Evolutionary conservation across 2,888 invertebrate species (phyloP), one percentile per base, ranked within the genome.

Genomic region (Cybosia mesomella): DNA sequence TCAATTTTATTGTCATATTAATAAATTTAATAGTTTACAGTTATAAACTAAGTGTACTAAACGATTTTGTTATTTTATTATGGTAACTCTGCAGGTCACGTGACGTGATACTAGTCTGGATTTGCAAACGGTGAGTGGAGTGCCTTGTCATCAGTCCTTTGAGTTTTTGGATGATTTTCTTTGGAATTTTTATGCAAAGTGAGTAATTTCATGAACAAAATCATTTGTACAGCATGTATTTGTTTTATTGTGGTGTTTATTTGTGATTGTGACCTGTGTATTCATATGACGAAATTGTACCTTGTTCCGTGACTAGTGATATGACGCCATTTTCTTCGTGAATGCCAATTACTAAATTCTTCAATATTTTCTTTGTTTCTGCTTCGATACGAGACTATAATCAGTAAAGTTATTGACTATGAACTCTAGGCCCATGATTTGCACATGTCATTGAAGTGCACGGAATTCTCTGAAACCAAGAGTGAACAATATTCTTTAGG

Each of bases 271-370:
- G 89, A 88, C 79, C 82, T 87, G 90, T 90, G 91, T 82, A 87
- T 88, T 82, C 85, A 76, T 87, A 92, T 93, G 92, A 93, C 88
- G 92, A 95, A 95, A 95, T 92, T 89, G 91, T 93, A 94, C 94
- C 93, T 94, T 93, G 93, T 93, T 94, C 94, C 92, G 92, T 94
- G 94, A 94, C 90, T 92, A 93, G 93, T 94, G 93, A 93, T 94
- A 94, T 93, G 95, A 95, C 95, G 95, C 95, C 95, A 95, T 95
- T 95, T 95, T 95, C 94, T 95, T 93, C 93, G 92, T 94, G 95
- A 93, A 94, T 94, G 93, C 95, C 95, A 95, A 94, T 94, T 94
- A 95, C 88, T 85, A 90, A 91, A 90, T 91, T 92, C 91, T 91
- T 90, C 87, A 89, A 86, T 91, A 91, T 88, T 91, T 91, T 91